A percentile compares a stretch with the other conserved stretches of the same genome.
Conservation (phyloP, 53 echinoderm and acorn worm genomes). For the Mesocentrotus franciscanus region DNA sequence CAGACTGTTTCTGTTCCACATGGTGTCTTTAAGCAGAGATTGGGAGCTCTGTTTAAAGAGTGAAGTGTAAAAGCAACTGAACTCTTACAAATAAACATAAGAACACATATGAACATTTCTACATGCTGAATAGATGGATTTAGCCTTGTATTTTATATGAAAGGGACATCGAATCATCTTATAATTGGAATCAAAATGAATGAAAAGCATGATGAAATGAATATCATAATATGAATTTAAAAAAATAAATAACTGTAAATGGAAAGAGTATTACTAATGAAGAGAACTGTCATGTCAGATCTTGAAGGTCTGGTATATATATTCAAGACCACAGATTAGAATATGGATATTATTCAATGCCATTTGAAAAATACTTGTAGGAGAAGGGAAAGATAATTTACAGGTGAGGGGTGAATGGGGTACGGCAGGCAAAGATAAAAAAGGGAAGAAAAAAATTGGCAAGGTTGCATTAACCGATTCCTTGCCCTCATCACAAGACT, state of each 20-base stretch:
- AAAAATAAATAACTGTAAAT: neutral
- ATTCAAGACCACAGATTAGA: constrained; percentile 17
- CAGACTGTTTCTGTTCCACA: neutral
- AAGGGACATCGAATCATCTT: neutral
- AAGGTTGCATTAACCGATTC: constrained; percentile 53
- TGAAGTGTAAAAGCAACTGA: constrained; percentile 5
- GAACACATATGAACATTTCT: constrained; percentile 6
- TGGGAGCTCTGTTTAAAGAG: neutral
- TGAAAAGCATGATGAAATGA: constrained; percentile 10
- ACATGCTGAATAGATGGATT: constrained; percentile 49
- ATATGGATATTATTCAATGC: constrained; percentile 9
- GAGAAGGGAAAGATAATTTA: neutral
- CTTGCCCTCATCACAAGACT: constrained; percentile 66
- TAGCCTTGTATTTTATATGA: constrained; percentile 9
- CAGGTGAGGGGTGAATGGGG: constrained; percentile 42
- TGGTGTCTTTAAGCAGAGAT: neutral
- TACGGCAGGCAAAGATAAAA: constrained; percentile 61
- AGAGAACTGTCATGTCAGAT: constrained; percentile 37
- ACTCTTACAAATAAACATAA: constrained; percentile 25
- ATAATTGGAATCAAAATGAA: constrained; percentile 7
- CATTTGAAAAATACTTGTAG: constrained; percentile 8
- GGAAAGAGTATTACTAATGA: neutral
- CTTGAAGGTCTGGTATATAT: neutral
- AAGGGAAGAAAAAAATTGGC: neutral
- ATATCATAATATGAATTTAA: constrained; percentile 6